Conservation (phyloP, 2,797 vertebrate species). For the Typhlichthys eigenmanni region DNA sequence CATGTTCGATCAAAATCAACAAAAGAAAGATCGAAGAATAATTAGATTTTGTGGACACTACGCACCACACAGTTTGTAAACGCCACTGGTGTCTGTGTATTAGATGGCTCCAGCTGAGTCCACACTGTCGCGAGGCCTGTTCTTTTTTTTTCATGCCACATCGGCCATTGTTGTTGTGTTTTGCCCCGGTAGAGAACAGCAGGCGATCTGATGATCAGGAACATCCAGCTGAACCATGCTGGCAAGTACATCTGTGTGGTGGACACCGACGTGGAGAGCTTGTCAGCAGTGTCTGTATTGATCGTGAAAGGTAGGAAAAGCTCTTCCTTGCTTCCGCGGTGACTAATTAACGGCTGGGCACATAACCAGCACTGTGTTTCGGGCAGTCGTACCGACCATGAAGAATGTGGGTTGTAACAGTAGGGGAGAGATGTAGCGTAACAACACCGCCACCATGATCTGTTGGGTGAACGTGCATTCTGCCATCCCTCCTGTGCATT, state of each 20-base stretch:
- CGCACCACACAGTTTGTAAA: slow-evolving; percentile 26
- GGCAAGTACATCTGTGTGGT: slow-evolving; percentile 94
- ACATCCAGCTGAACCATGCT: slow-evolving; percentile 91
- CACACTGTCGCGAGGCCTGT: slow-evolving; percentile 63
- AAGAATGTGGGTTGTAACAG: neutral
- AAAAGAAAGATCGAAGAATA: neutral
- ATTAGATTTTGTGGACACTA: neutral
- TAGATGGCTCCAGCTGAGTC: slow-evolving; percentile 55
- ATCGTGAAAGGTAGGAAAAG: slow-evolving; percentile 91
- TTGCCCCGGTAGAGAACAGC: slow-evolving; percentile 80
- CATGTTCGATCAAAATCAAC: slow-evolving; percentile 15
- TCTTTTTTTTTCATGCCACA: slow-evolving; percentile 62
- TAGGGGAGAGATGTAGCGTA: neutral
- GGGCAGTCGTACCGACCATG: slow-evolving; percentile 11
- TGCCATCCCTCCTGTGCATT: neutral
- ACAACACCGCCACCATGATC: neutral
- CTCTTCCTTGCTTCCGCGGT: slow-evolving; percentile 34
- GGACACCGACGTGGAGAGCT: slow-evolving; percentile 91
- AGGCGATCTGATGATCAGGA: slow-evolving; percentile 95
- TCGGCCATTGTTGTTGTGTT: neutral
- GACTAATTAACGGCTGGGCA: slow-evolving; percentile 57
- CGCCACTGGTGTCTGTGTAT: slow-evolving; percentile 32
- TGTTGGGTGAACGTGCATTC: neutral
- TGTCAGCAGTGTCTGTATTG: slow-evolving; percentile 89
- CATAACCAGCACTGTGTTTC: slow-evolving; percentile 35